Evolutionary conservation across 2,113 vertebrate genomes (phyloP).

Genomic region (Lates calcarifer): DNA sequence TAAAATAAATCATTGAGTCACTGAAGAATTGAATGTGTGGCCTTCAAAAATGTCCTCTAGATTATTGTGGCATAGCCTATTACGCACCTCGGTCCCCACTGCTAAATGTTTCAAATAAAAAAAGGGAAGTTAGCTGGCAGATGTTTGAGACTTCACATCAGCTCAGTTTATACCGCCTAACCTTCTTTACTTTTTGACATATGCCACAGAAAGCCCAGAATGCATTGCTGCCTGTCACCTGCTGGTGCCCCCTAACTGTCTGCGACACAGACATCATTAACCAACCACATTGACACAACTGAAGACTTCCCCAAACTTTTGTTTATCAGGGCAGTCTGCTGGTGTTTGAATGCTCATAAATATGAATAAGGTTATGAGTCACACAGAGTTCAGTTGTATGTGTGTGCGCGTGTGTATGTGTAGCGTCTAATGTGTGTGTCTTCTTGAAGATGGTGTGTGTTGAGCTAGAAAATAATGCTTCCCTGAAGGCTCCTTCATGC

Average conservation of each 20-base stretch:
- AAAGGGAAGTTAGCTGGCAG: neutral
- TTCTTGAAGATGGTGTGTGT: conserved; percentile 50
- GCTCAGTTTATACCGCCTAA: neutral
- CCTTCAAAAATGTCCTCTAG: neutral
- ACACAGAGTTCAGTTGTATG: conserved; percentile 64
- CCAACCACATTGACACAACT: conserved; percentile 23
- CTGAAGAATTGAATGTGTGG: neutral
- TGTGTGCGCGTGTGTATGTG: conserved; percentile 17
- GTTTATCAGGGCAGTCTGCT: conserved; percentile 32
- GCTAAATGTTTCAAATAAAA: neutral
- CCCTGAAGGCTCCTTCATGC: conserved; percentile 73
- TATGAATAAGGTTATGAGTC: conserved; percentile 77
- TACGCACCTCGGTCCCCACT: neutral
- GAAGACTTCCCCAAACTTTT: conserved; percentile 46
- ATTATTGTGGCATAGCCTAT: neutral
- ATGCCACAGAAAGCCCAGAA: conserved; percentile 18
- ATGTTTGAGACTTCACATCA: neutral
- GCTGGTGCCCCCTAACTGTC: conserved; percentile 7
- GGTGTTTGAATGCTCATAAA: conserved; percentile 55
- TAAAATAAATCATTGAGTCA: neutral
- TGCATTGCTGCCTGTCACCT: conserved; percentile 24
- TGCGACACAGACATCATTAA: conserved; percentile 32
- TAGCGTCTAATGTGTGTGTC: conserved; percentile 8
- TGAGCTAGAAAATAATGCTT: conserved; percentile 68
- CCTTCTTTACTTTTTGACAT: neutral